These are phyloP conservation scores for Mirounga angustirostris DNA, from an alignment of 2,113 vertebrate genomes.

Conservation along the genomic window DNA sequence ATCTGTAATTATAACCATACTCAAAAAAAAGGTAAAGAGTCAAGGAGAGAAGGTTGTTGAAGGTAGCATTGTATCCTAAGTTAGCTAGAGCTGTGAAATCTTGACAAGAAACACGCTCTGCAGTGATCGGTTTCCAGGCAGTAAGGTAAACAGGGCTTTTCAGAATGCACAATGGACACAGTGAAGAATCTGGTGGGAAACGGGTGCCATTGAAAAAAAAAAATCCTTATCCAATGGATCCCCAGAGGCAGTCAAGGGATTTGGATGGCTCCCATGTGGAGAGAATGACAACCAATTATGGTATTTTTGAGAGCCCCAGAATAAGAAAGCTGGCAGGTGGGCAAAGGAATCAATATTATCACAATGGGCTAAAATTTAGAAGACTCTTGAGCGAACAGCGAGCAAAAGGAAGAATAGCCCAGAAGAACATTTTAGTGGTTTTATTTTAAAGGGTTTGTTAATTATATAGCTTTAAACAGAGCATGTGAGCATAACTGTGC, in stretches of 20 bases:
- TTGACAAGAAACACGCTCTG: slow-evolving; percentile 49
- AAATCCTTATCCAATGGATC: slow-evolving; percentile 43
- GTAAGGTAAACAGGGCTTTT: slow-evolving; percentile 39
- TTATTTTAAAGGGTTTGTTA: slow-evolving; percentile 50
- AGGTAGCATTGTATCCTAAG: slow-evolving; percentile 20
- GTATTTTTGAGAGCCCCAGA: slow-evolving; percentile 65
- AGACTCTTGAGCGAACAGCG: slow-evolving; percentile 32
- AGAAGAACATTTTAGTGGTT: slow-evolving; percentile 54
- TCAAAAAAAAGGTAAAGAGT: background rate
- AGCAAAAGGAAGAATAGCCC: slow-evolving; percentile 62
- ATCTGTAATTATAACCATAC: slow-evolving; percentile 18
- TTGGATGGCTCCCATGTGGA: slow-evolving; percentile 41
- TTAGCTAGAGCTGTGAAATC: slow-evolving; percentile 44
- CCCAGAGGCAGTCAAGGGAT: slow-evolving; percentile 47
- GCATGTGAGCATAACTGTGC: background rate
- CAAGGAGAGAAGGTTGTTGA: background rate
- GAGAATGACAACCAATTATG: slow-evolving; percentile 70
- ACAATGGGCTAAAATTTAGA: background rate
- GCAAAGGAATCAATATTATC: slow-evolving; percentile 73
- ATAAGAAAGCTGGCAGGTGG: slow-evolving; percentile 53
- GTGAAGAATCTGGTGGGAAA: slow-evolving; percentile 24
- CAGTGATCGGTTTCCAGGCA: slow-evolving; percentile 24
- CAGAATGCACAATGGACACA: slow-evolving; percentile 46
- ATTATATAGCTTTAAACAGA: slow-evolving; percentile 69
- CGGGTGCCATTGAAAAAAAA: slow-evolving; percentile 46